Base-by-base conservation (phyloP, 2,888 invertebrate species). In the Cremastinae sp. region DNA sequence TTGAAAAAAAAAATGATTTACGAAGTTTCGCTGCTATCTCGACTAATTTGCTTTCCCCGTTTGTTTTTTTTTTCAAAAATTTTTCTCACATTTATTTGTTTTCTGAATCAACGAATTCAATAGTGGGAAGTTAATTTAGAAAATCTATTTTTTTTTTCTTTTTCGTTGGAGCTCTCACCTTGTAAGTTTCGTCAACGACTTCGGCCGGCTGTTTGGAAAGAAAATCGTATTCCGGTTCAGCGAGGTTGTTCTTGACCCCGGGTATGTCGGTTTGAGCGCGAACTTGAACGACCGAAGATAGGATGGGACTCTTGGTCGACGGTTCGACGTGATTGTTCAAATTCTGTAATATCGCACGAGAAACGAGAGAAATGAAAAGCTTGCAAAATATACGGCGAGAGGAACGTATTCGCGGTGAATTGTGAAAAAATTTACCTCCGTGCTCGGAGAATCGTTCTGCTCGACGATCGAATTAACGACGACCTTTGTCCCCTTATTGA, bases 141-240 rank as follows among this genome's bases (percentile, higher is more conserved):
- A 9, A 34, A 34, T 54, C 12, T 34, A 14, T 12, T 14, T 3
- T 54, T 28, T 28, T 28, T 28, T 28, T 5, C 28, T 3, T 28
- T 65, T 9, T 22, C 43, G 8, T 51, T n/a, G 16, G 14, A 59
- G 66, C 54, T 70, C 78, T 70, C 82, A 96, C 94, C 90, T 94
- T 95, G 89, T 94, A 96, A 0, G 96, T 95, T 91, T 96, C 96
- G 88, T 96, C 96, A 5, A 95, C 94, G 80, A 95, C 94, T 90
- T 96, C 96, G 7, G 95, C 94, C 0, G 96, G 96, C 85, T 96
- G 96, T 43, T 96, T 92, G 5, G 96, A 96, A 2, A 96, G 92
- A 84, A 96, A 95, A 87, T 96, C 96, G 85, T 96, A 96, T 90
- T 96, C 96, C 0, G 96, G 95, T 78, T 95, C 95, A 18, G 94